Conservation (phyloP, 2,113 vertebrate genomes). For the Mandrillus leucophaeus region DNA sequence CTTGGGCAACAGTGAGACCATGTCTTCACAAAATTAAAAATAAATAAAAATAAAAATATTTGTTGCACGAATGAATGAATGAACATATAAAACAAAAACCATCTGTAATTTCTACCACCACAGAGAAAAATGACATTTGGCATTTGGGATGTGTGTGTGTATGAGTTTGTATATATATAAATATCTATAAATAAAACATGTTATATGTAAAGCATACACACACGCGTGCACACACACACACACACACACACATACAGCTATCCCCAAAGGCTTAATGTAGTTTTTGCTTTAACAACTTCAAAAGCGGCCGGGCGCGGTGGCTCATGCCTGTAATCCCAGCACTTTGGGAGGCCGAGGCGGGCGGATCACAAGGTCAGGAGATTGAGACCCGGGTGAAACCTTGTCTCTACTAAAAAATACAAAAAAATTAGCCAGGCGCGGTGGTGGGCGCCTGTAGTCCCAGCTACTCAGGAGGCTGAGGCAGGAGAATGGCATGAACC, state of each 20-base stretch:
- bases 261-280: not conserved
- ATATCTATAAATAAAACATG: not conserved
- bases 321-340: too few relatives aligned
- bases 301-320: not conserved
- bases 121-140: not conserved
- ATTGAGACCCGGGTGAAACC: too few relatives aligned
- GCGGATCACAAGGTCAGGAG: too few relatives aligned
- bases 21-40: too few relatives aligned
- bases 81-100: not conserved
- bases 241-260: not conserved
- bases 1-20: too few relatives aligned
- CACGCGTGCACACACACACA: not conserved
- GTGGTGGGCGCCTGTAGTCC: too few relatives aligned
- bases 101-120: not conserved
- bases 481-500: too few relatives aligned
- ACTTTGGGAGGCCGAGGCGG: too few relatives aligned
- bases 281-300: conserved; percentile 4
- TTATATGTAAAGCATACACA: not conserved
- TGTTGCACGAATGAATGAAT: not conserved
- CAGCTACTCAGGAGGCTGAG: too few relatives aligned
- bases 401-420: too few relatives aligned
- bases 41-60: too few relatives aligned
- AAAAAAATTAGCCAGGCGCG: too few relatives aligned
- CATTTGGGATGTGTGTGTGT: not conserved
- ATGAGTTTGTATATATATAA: not conserved